Evolutionary conservation across 2,113 vertebrate species (phyloP).

Genomic region (Oenanthe melanoleuca): DNA sequence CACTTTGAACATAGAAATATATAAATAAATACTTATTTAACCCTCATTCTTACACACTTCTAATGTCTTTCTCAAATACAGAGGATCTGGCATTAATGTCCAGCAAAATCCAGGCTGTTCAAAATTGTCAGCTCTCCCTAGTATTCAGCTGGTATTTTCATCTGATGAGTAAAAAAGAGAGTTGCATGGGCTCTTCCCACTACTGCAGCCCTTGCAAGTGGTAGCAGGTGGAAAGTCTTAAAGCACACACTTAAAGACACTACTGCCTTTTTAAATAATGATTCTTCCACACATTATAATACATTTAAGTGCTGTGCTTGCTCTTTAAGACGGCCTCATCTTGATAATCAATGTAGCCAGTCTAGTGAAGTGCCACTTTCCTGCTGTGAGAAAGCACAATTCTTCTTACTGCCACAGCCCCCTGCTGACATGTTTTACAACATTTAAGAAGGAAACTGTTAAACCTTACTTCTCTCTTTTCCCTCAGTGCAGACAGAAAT

Average conservation of each 20-base stretch:
- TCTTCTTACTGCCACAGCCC: constrained; percentile 30
- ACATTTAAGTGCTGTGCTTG: constrained; percentile 10
- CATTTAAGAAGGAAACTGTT: constrained; percentile 68
- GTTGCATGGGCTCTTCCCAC: neutral
- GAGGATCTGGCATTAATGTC: neutral
- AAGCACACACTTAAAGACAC: neutral
- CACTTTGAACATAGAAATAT: neutral
- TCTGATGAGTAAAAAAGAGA: neutral
- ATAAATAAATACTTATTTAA: constrained; percentile 59
- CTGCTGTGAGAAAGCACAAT: constrained; percentile 23
- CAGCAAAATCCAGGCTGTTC: neutral
- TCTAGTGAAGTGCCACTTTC: constrained; percentile 18
- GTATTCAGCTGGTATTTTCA: neutral
- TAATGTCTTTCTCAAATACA: constrained; percentile 44
- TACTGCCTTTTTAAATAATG: neutral
- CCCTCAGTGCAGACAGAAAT: constrained; percentile 33
- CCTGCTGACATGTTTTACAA: constrained; percentile 60
- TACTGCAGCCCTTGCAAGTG: neutral
- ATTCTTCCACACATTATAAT: constrained; percentile 1
- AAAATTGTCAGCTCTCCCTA: neutral
- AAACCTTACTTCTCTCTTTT: constrained; percentile 57
- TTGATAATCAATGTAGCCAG: constrained; percentile 8
- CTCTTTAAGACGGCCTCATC: constrained; percentile 31
- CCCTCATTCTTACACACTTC: neutral
- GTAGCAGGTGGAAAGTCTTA: constrained; percentile 4